Base-by-base conservation (phyloP, 2,113 vertebrate species). In the Pteronura brasiliensis region DNA sequence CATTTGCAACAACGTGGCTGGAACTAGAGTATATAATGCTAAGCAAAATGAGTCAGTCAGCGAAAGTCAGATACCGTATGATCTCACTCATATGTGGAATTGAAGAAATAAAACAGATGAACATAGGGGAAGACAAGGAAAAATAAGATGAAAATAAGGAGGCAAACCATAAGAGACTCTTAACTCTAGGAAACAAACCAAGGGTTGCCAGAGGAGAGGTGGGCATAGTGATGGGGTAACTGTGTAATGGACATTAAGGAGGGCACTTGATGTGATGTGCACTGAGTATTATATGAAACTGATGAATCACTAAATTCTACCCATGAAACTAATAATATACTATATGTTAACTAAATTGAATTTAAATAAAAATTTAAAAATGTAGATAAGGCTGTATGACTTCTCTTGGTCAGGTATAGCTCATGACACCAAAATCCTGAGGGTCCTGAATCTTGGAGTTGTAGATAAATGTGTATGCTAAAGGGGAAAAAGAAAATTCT, bases 381-480 rank as follows among this genome's bases (percentile, higher is more conserved):
- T 14, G 47, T 15, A 49, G 18, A 5, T 23, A 17, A 7, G 6
- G 4, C 4, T 8, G 0, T 39, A 17, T 52, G 4, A 76, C 3
- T 84, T 90, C n/a, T 67, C 55, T 72, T 12, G 17, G 2, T 71
- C 3, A 31, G 63, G 7, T 44, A 57, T 7, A 80, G 15, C 21
- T 72, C n/a, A 21, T 55, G 36, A 83, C 0, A 52, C 7, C 21
- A 34, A 89, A 17, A 15, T 79, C 31, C 18, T n/a, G 8, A 86
- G 39, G 31, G 8, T 4, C 67, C 47, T 29, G 57, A 39, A 82
- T 69, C 20, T 47, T 6, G 7, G 29, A 34, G 31, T 63, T 69
- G 13, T 17, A 57, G 25, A 2, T 82, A 57, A 86, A 20, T 47
- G 21, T 83, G 1, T 27, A 31, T 0, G 1, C 31, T 69, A 69